phyloP scores from a whole-genome alignment of 2,113 vertebrate genomes.

The Scomber colias region DNA sequence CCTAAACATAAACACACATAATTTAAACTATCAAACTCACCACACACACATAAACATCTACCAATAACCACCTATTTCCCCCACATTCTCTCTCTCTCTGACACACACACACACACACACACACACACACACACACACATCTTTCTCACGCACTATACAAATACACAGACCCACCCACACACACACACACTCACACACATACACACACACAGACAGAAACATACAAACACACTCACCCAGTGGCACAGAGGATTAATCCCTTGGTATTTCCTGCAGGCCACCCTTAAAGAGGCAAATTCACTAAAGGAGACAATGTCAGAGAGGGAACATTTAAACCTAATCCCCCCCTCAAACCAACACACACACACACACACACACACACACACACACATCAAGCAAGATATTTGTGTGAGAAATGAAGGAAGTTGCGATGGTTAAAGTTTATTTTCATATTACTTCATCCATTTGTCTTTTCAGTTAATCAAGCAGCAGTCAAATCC shows the following conservation, averaged over 20 bases:
- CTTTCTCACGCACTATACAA: conserved; percentile 45
- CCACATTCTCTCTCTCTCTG: not conserved
- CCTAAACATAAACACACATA: conserved; percentile 38
- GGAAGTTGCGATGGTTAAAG: not conserved
- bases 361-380: conserved; percentile 18
- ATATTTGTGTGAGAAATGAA: not conserved
- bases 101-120: not conserved
- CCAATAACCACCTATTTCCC: conserved; percentile 20
- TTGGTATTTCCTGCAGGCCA: conserved; percentile 70
- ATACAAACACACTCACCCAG: conserved; percentile 50
- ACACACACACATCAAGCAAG: conserved; percentile 7
- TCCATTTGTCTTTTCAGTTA: too few relatives aligned
- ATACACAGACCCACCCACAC: conserved; percentile 57
- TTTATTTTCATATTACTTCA: not conserved
- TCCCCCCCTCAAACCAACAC: not conserved
- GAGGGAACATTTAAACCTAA: conserved; percentile 44
- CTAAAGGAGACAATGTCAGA: conserved; percentile 31
- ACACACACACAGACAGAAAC: conserved; percentile 52
- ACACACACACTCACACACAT: conserved; percentile 37
- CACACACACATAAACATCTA: conserved; percentile 30
- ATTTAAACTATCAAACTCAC: conserved; percentile 29
- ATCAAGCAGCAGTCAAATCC: too few relatives aligned
- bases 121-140: conserved; percentile 22
- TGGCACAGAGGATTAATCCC: conserved; percentile 59
- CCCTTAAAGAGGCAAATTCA: conserved; percentile 53